Evolutionary conservation across 2,888 invertebrate species (phyloP).

Genomic region (Dichetophora obliterata): DNA sequence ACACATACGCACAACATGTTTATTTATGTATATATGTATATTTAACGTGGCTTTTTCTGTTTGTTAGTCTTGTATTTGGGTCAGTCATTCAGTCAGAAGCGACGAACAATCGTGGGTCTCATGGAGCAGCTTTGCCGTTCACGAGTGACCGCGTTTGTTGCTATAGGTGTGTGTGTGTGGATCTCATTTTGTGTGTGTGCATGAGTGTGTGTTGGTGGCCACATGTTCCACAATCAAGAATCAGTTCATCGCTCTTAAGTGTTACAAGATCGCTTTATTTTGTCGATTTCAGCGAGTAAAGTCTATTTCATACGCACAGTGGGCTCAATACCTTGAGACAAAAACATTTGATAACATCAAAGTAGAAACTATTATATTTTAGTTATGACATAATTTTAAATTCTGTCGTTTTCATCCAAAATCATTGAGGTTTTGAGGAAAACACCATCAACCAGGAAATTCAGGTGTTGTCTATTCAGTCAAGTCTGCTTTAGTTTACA

Average conservation of each 20-base stretch:
- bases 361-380: no score
- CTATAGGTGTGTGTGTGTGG: not conserved
- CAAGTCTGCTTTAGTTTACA: no score
- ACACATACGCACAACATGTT: not conserved
- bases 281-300: not conserved
- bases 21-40: not conserved
- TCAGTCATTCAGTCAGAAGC: not conserved
- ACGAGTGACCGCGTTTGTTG: not conserved
- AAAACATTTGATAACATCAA: not conserved
- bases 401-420: no score
- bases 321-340: not conserved
- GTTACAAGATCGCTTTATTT: slow-evolving; percentile 33
- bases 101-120: not conserved
- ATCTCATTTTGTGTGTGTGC: not conserved
- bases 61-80: slow-evolving; percentile 5
- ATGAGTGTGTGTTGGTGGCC: slow-evolving; percentile 1
- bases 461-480: no score
- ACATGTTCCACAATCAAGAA: slow-evolving; percentile 12
- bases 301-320: slow-evolving; percentile 2
- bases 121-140: not conserved
- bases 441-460: no score
- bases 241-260: slow-evolving; percentile 20
- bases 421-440: no score
- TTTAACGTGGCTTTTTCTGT: no score
- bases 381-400: no score